Evolutionary conservation across 23 tunicate genomes (phyloP).

Genomic region (Halocynthia roretzi): DNA sequence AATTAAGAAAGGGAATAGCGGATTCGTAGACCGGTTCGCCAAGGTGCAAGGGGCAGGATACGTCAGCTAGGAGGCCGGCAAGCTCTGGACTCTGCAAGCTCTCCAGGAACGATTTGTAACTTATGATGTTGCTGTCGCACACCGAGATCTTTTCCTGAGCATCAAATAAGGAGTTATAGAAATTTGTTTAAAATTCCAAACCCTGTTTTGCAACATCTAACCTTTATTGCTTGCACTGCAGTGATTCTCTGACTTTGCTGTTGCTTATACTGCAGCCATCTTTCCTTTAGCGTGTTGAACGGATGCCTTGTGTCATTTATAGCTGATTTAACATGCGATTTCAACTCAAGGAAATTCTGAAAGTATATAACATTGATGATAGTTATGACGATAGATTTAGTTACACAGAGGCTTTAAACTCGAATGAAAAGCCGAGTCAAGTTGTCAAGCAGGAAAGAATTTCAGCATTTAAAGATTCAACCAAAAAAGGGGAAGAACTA

Average conservation of each 20-base stretch:
- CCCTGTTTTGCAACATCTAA: neutral
- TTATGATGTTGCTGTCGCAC: constrained; percentile 53
- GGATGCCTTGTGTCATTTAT: constrained; percentile 54
- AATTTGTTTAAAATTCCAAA: neutral
- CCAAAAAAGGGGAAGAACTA: too few relatives aligned
- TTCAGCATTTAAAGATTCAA: too few relatives aligned
- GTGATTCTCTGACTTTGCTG: constrained; percentile 57
- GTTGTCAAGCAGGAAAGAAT: too few relatives aligned
- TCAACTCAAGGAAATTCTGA: constrained; percentile 64
- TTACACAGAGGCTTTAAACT: too few relatives aligned
- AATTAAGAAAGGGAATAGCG: constrained; percentile 62
- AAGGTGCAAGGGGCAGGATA: constrained; percentile 40
- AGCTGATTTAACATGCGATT: constrained; percentile 66
- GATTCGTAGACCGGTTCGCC: constrained; percentile 73
- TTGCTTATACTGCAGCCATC: constrained; percentile 59
- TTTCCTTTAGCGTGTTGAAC: constrained; percentile 39
- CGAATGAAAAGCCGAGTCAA: too few relatives aligned
- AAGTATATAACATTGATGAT: neutral
- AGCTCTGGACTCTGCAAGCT: constrained; percentile 53
- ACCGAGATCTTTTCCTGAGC: constrained; percentile 53
- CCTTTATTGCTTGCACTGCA: constrained; percentile 57
- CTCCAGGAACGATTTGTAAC: constrained; percentile 29
- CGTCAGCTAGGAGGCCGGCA: constrained; percentile 64
- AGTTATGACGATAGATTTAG: too few relatives aligned
- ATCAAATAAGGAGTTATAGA: too few relatives aligned